phyloP scores from a whole-genome alignment of 2,113 vertebrate genomes.

The Rissa tridactyla region DNA sequence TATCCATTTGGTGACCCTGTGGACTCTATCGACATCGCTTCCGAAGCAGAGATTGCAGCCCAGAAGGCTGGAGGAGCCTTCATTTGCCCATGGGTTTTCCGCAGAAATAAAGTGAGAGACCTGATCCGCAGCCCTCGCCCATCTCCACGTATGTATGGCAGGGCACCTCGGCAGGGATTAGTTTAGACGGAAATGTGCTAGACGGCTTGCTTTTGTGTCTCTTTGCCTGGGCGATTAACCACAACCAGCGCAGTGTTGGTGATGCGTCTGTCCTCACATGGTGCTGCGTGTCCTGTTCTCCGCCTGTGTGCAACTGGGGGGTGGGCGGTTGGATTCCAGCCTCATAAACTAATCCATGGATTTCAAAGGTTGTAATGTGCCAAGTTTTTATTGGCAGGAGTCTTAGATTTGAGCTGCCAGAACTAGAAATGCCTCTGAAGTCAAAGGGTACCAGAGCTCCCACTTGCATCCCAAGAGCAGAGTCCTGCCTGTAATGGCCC shows the following conservation, averaged over 20 bases:
- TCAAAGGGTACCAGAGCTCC: neutral
- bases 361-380: neutral
- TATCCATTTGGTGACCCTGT: neutral
- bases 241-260: neutral
- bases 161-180: neutral
- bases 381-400: neutral
- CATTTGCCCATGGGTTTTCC: neutral
- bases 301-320: neutral
- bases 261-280: rapidly evolving
- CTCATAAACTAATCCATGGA: neutral
- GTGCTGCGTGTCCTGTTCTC: neutral
- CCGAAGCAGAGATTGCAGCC: neutral
- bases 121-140: neutral
- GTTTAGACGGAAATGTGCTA: neutral
- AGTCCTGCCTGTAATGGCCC: neutral
- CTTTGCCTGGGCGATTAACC: neutral
- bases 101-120: rapidly evolving
- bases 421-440: neutral
- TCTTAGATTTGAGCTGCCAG: neutral
- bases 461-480: neutral
- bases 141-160: rapidly evolving
- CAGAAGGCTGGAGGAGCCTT: neutral
- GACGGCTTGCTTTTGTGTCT: neutral
- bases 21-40: neutral
- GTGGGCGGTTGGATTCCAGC: neutral